Evolutionary conservation across 2,888 invertebrate species (phyloP).

Genomic region (Agrilus cyanescens): DNA sequence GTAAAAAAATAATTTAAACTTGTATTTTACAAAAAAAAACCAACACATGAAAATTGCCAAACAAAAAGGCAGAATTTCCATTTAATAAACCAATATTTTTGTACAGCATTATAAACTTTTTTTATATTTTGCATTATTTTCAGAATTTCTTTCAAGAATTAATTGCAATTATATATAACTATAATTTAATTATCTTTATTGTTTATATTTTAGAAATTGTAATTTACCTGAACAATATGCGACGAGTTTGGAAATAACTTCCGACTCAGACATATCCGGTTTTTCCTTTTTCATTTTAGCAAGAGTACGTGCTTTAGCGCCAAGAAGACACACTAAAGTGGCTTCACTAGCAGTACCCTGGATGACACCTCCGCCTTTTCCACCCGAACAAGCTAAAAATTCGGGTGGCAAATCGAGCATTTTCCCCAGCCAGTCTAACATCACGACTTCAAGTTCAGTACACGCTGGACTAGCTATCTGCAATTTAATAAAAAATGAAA

Average conservation of each 20-base stretch:
- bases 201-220: neutral
- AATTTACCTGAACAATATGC: slow-evolving; percentile 67
- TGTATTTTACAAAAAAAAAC: no score
- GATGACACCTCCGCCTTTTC: slow-evolving; percentile 70
- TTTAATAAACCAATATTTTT: no score
- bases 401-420: slow-evolving; percentile 77
- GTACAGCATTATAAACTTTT: no score
- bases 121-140: no score
- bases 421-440: slow-evolving; percentile 93
- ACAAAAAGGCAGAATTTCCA: no score
- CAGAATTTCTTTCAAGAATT: no score
- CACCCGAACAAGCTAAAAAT: slow-evolving; percentile 71
- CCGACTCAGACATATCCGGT: slow-evolving; percentile 62
- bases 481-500: slow-evolving; percentile 15
- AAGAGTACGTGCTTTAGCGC: slow-evolving; percentile 69
- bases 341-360: slow-evolving; percentile 94
- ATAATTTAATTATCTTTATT: no score
- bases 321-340: slow-evolving; percentile 82
- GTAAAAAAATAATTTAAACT: no score
- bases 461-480: slow-evolving; percentile 91
- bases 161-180: no score
- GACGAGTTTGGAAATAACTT: slow-evolving; percentile 67
- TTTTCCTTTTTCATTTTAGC: slow-evolving; percentile 55
- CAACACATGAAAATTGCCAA: no score
- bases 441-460: slow-evolving; percentile 89